Conservation (phyloP, 1,140 invertebrate species). For the Homarus americanus region DNA sequence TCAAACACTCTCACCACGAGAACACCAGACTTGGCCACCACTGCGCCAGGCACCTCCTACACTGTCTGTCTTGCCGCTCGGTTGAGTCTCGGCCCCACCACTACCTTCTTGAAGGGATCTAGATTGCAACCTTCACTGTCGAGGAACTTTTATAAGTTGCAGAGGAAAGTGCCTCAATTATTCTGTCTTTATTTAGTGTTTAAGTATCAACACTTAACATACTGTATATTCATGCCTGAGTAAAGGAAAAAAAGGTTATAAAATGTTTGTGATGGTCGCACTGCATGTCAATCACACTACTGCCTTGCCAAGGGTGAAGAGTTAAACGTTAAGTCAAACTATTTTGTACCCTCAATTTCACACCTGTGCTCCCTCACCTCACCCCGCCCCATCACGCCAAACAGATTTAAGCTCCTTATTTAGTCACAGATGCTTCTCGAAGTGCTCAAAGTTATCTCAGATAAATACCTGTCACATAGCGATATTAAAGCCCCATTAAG, state of each 20-base stretch:
- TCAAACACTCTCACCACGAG: constrained; percentile 45
- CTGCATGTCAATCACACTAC: too few relatives aligned
- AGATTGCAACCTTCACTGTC: background rate
- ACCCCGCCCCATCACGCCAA: background rate
- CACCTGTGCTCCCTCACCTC: background rate
- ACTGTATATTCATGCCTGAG: background rate
- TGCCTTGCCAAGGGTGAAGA: too few relatives aligned
- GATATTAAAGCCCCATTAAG: background rate
- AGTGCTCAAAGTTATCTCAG: background rate
- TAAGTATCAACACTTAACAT: too few relatives aligned
- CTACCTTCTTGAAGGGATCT: background rate
- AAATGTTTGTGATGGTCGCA: background rate
- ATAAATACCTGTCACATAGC: background rate
- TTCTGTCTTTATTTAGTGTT: too few relatives aligned
- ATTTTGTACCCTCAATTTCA: too few relatives aligned
- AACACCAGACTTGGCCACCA: constrained; percentile 22
- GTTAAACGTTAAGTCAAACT: too few relatives aligned
- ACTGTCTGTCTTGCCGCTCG: background rate
- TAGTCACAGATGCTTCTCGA: background rate
- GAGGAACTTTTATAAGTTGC: background rate
- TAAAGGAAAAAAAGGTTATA: background rate
- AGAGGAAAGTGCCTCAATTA: too few relatives aligned
- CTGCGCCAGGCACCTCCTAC: constrained; percentile 23
- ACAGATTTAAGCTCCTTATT: background rate
- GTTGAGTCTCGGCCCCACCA: background rate